phyloP scores from a whole-genome alignment of 2,888 invertebrate species.

The Drosophila mimica region DNA sequence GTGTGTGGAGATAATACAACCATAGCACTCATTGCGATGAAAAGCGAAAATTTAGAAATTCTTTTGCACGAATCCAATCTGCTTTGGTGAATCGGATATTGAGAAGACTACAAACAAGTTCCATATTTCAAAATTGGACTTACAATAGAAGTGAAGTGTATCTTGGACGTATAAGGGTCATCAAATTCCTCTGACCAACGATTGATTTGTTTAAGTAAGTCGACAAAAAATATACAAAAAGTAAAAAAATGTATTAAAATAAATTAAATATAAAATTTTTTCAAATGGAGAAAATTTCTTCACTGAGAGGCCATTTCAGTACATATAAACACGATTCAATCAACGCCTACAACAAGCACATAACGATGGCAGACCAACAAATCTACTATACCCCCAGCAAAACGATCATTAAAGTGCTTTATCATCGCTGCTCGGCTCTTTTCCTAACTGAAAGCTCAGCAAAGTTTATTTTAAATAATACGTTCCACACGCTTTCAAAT shows the following conservation, averaged over 20 bases:
- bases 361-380: not conserved
- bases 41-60: not conserved
- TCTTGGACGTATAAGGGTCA: not conserved
- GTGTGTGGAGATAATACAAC: too few relatives aligned
- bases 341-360: not conserved
- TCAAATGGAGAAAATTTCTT: not conserved
- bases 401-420: constrained; percentile 4
- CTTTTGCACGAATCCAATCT: not conserved
- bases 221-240: not conserved
- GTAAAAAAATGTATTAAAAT: too few relatives aligned
- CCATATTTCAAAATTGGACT: not conserved
- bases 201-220: not conserved
- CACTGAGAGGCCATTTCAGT: not conserved
- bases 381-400: not conserved
- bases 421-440: constrained; percentile 23
- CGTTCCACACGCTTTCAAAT: constrained; percentile 8
- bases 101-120: not conserved
- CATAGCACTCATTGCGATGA: not conserved
- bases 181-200: not conserved
- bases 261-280: not conserved
- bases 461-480: not conserved
- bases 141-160: not conserved
- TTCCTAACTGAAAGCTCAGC: constrained; percentile 5
- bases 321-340: not conserved
- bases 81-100: not conserved